These are phyloP conservation scores for Chlamydotis undulata DNA, from an alignment of 2,113 vertebrate genomes.

Conservation along the genomic window DNA sequence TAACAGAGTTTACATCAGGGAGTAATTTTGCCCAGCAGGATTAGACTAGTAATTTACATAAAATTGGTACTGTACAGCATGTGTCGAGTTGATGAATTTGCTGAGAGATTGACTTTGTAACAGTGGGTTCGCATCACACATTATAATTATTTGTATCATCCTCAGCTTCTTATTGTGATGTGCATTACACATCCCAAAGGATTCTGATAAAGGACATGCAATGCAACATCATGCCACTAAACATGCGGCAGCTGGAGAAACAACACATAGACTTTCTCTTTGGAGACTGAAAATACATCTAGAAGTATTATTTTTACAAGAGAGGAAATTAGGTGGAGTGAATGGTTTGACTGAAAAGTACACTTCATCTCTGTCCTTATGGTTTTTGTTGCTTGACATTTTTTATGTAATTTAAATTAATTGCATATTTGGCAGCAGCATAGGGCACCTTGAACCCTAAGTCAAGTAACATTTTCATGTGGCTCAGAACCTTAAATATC, in stretches of 20 bases:
- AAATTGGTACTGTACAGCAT: conserved; percentile 55
- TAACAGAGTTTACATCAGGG: conserved; percentile 38
- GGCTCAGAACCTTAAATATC: not conserved
- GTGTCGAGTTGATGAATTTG: conserved; percentile 46
- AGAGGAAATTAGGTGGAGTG: not conserved
- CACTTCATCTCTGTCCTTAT: not conserved
- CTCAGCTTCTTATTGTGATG: conserved; percentile 39
- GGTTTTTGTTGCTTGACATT: not conserved
- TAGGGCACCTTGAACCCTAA: not conserved
- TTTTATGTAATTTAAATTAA: conserved; percentile 7
- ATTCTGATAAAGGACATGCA: conserved; percentile 20
- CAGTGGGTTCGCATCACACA: conserved; percentile 16
- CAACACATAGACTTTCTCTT: conserved; percentile 10
- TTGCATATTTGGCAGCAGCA: not conserved
- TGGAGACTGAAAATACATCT: conserved; percentile 2
- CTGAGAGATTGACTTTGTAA: conserved; percentile 57
- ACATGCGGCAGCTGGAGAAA: not conserved
- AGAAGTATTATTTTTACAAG: conserved; percentile 23
- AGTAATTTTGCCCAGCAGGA: conserved; percentile 53
- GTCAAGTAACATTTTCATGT: not conserved
- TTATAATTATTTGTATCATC: conserved; percentile 66
- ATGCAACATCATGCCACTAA: conserved; percentile 4
- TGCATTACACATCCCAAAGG: conserved; percentile 45
- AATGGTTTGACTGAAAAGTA: conserved; percentile 11
- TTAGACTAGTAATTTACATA: conserved; percentile 56